Conservation (phyloP, 2,113 vertebrate species). For the Amphiprion ocellaris region DNA sequence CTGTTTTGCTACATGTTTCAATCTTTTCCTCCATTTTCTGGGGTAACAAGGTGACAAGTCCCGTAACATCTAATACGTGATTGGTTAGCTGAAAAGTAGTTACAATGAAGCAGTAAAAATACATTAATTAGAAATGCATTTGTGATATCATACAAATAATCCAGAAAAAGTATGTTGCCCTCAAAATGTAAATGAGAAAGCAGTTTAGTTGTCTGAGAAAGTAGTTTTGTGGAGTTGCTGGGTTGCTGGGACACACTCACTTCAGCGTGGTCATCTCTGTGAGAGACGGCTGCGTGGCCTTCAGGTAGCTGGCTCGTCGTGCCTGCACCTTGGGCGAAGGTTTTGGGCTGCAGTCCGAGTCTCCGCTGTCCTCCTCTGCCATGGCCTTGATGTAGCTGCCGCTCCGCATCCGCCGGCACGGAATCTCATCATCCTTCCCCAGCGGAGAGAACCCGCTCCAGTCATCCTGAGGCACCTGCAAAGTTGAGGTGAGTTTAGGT, state of each 20-base stretch:
- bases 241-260: conserved; percentile 73
- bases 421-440: conserved; percentile 92
- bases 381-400: conserved; percentile 99
- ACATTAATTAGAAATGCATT: too few relatives aligned
- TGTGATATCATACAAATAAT: too few relatives aligned
- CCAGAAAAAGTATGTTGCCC: too few relatives aligned
- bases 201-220: too few relatives aligned
- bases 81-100: too few relatives aligned
- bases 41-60: too few relatives aligned
- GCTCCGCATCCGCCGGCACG: conserved; percentile 95
- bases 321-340: conserved; percentile 95
- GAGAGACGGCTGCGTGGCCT: conserved; percentile 97
- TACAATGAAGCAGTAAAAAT: too few relatives aligned
- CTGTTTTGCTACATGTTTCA: too few relatives aligned
- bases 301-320: conserved; percentile 97
- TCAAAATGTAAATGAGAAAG: too few relatives aligned
- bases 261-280: conserved; percentile 95
- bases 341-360: conserved; percentile 93
- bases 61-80: too few relatives aligned
- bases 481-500: conserved; percentile 20
- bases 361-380: conserved; percentile 95
- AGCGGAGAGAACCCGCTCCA: conserved; percentile 91
- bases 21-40: too few relatives aligned
- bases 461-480: conserved; percentile 94
- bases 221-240: background rate